Evolutionary conservation across 2,113 vertebrate genomes (phyloP).

Genomic region (Eulacestoma nigropectus): DNA sequence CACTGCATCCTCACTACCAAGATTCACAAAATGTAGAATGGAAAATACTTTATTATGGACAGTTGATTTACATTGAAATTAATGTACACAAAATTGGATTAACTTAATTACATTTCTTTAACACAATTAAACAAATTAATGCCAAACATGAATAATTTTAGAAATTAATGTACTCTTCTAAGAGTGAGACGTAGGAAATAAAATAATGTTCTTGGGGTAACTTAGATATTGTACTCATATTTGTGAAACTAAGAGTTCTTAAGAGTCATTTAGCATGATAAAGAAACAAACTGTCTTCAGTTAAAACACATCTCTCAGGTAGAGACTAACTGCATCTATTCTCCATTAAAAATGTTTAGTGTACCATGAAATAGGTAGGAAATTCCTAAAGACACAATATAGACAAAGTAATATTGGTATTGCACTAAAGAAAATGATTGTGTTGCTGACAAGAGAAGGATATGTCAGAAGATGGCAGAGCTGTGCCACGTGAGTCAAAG

Average conservation of each 20-base stretch:
- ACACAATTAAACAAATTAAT: background rate
- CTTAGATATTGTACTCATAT: background rate
- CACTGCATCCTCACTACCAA: background rate
- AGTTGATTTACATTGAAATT: background rate
- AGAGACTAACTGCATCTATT: background rate
- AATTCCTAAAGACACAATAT: background rate
- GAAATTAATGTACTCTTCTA: background rate
- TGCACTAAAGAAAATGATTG: background rate
- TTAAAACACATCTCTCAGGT: background rate
- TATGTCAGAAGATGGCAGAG: constrained; percentile 64
- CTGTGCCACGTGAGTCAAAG: constrained; percentile 58
- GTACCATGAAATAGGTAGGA: background rate
- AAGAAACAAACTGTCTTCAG: background rate
- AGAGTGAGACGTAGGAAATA: background rate
- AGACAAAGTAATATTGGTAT: constrained; percentile 4
- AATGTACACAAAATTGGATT: background rate
- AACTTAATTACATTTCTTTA: background rate
- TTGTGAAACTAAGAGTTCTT: background rate
- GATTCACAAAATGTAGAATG: background rate
- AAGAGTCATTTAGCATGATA: background rate
- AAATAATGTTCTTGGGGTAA: background rate
- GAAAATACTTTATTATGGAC: background rate
- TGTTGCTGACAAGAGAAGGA: constrained; percentile 24
- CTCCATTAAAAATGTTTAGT: background rate
- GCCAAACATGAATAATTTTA: background rate